These are phyloP conservation scores for Eulemur macaco DNA, from an alignment of 2,113 vertebrate genomes.

Conservation along the genomic window DNA sequence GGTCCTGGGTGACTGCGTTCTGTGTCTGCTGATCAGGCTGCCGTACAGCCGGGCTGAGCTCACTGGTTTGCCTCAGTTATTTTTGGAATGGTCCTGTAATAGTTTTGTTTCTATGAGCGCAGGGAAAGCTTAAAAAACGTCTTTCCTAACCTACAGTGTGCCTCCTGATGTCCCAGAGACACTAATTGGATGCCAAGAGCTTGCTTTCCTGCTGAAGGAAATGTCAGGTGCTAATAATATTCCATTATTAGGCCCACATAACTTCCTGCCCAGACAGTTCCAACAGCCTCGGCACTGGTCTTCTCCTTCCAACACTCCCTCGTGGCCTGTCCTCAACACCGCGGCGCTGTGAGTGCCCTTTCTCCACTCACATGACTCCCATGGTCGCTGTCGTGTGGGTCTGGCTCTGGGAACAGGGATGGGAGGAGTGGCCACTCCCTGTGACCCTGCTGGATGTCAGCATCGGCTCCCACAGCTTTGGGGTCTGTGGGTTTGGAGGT, in stretches of 20 bases:
- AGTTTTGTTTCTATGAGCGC: neutral
- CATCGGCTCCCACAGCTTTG: neutral
- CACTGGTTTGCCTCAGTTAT: neutral
- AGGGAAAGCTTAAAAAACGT: slow-evolving; percentile 11
- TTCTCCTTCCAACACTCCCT: neutral
- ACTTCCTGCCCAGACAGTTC: slow-evolving; percentile 32
- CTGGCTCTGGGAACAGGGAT: neutral
- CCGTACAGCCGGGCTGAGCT: neutral
- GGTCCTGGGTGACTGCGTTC: neutral
- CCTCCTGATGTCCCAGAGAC: neutral
- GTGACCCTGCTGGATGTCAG: neutral
- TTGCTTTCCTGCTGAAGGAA: slow-evolving; percentile 39
- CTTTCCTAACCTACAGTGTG: neutral
- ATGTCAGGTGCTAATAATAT: slow-evolving; percentile 49
- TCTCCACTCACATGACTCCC: neutral
- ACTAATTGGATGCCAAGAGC: slow-evolving; percentile 53
- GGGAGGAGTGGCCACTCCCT: fast-evolving
- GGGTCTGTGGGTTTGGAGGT: neutral
- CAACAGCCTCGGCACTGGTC: neutral
- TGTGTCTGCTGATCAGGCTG: neutral
- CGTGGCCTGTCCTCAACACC: neutral
- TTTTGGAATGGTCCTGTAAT: slow-evolving; percentile 46
- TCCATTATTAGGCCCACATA: slow-evolving; percentile 19
- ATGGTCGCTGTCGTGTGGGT: no score
- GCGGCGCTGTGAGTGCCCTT: neutral